These are phyloP conservation scores for Epinephelus moara DNA, from an alignment of 2,113 vertebrate species.

Conservation along the genomic window DNA sequence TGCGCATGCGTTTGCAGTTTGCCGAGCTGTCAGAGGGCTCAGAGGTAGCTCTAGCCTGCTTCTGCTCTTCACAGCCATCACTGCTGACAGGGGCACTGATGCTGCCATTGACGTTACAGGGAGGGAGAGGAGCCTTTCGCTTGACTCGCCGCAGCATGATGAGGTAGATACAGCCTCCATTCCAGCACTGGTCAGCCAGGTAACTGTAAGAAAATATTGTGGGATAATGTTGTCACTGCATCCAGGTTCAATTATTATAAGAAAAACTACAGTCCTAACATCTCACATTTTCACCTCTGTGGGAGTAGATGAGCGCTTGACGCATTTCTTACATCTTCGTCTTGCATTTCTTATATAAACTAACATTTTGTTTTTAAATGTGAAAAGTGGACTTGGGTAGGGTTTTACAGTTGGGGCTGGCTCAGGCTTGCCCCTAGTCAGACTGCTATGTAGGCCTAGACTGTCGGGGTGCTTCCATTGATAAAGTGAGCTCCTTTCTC, in stretches of 20 bases:
- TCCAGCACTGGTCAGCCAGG: constrained; percentile 98
- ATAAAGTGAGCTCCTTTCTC: too few relatives aligned
- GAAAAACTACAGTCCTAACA: neutral
- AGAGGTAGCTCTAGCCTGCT: constrained; percentile 70
- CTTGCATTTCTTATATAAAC: neutral
- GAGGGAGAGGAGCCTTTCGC: constrained; percentile 91
- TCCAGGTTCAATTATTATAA: neutral
- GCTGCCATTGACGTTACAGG: constrained; percentile 82
- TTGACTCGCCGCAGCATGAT: constrained; percentile 98
- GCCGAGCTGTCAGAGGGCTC: constrained; percentile 74
- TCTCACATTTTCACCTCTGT: neutral
- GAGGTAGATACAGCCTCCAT: constrained; percentile 95
- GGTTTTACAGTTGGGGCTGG: too few relatives aligned
- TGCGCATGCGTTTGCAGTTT: constrained; percentile 91
- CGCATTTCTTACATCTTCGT: neutral
- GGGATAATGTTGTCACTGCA: neutral
- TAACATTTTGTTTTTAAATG: too few relatives aligned
- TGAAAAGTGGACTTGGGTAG: neutral
- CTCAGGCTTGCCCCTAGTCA: too few relatives aligned
- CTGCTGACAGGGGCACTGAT: constrained; percentile 71
- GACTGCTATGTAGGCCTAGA: too few relatives aligned
- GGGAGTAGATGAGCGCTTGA: neutral
- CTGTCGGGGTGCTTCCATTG: too few relatives aligned
- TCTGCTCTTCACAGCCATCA: constrained; percentile 81
- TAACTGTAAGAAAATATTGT: constrained; percentile 85